Conservation (phyloP, 2,113 vertebrate species). For the human region DNA sequence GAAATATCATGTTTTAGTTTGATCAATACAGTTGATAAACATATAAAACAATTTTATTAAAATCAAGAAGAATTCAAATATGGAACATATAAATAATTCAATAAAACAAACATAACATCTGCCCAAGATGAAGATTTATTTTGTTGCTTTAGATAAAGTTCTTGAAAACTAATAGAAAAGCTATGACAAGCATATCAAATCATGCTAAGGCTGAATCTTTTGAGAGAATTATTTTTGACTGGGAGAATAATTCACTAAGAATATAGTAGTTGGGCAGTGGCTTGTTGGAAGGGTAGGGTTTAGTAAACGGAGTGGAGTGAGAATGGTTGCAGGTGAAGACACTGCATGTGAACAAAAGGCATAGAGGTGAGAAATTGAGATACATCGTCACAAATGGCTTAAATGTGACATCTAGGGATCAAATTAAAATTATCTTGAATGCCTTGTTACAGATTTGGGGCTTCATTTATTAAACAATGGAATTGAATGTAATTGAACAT, state of each 20-base stretch:
- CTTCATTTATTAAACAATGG: slow-evolving; percentile 1
- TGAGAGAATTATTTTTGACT: slow-evolving; percentile 40
- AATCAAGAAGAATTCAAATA: slow-evolving; percentile 38
- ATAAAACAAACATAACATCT: background rate
- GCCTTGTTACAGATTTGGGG: background rate
- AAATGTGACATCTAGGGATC: background rate
- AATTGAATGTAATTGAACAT: background rate
- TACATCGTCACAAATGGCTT: background rate
- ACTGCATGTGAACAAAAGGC: background rate
- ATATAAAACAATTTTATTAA: slow-evolving; percentile 21
- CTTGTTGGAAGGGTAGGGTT: background rate
- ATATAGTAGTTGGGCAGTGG: background rate
- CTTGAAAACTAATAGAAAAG: slow-evolving; percentile 51
- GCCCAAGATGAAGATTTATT: slow-evolving; percentile 40
- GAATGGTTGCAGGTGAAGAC: background rate
- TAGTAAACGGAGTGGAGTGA: background rate
- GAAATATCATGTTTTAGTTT: slow-evolving; percentile 27
- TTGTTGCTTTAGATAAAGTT: slow-evolving; percentile 16
- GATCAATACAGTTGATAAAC: background rate
- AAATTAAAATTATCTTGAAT: background rate
- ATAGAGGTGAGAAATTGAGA: background rate
- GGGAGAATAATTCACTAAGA: slow-evolving; percentile 24
- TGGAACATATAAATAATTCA: slow-evolving; percentile 37
- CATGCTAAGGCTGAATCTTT: background rate
- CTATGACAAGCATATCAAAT: slow-evolving; percentile 26